Evolutionary conservation across 2,113 vertebrate genomes (phyloP).

Genomic region (Mellivora capensis): DNA sequence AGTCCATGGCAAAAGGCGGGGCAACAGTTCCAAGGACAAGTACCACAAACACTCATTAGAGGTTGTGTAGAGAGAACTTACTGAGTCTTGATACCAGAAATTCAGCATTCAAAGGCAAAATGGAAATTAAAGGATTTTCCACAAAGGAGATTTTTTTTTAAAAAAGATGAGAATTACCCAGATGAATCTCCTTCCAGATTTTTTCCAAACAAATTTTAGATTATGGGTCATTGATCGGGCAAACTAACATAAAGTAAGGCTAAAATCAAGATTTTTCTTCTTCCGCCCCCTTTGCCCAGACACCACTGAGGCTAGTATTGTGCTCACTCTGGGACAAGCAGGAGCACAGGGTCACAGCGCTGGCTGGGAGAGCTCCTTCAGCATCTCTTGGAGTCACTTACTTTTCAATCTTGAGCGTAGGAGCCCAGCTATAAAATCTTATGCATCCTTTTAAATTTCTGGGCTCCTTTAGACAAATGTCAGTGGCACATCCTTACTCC

Average conservation of each 20-base stretch:
- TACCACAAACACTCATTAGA: fast-evolving
- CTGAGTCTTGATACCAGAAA: not conserved
- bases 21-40: not conserved
- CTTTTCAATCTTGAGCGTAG: not conserved
- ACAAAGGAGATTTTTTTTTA: not conserved
- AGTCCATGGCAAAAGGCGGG: not conserved
- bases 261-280: not conserved
- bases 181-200: not conserved
- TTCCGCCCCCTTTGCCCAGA: not conserved
- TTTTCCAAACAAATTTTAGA: not conserved
- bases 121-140: not conserved
- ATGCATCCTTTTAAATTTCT: not conserved
- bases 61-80: not conserved
- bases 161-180: not conserved
- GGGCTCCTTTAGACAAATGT: not conserved
- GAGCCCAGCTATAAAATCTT: not conserved
- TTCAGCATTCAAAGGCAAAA: not conserved
- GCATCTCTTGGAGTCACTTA: not conserved
- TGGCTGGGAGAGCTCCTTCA: not conserved
- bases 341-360: not conserved
- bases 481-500: not conserved
- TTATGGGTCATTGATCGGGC: not conserved
- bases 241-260: not conserved
- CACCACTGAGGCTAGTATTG: not conserved
- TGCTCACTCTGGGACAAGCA: no score